Conservation (phyloP, 2,888 invertebrate genomes). For the Nymphalis c-album region DNA sequence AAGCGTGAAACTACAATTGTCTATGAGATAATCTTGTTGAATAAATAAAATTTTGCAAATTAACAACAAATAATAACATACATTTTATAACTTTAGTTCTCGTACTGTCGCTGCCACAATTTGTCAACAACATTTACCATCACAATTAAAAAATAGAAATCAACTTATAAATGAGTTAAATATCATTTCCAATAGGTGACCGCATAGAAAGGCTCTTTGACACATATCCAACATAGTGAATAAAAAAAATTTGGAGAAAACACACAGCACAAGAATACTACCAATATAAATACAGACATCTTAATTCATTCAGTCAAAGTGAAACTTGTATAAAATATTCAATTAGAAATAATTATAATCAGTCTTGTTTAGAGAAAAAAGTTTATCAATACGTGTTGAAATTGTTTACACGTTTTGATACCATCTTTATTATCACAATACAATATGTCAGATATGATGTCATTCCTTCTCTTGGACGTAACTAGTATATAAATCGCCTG, state of each 20-base stretch:
- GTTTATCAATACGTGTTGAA: conserved; percentile 69
- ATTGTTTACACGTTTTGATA: conserved; percentile 62
- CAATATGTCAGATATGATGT: conserved; percentile 83
- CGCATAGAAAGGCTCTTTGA: conserved; percentile 79
- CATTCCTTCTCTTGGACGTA: conserved; percentile 82
- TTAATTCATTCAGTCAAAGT: conserved; percentile 80
- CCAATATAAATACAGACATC: conserved; percentile 78
- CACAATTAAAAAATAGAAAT: conserved; percentile 72
- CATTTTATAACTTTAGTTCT: conserved; percentile 56
- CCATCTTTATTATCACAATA: conserved; percentile 74
- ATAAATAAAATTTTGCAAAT: conserved; percentile 80
- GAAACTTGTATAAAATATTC: conserved; percentile 81
- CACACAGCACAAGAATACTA: conserved; percentile 75
- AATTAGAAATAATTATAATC: conserved; percentile 83
- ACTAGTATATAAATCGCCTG: conserved; percentile 81
- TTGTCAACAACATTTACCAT: conserved; percentile 80
- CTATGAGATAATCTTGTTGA: conserved; percentile 69
- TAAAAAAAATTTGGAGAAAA: conserved; percentile 66
- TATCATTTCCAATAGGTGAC: conserved; percentile 73
- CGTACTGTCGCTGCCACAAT: conserved; percentile 76
- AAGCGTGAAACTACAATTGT: conserved; percentile 72
- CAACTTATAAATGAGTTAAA: conserved; percentile 68
- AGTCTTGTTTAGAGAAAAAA: conserved; percentile 82
- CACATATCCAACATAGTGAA: conserved; percentile 82
- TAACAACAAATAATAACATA: conserved; percentile 76